Percentiles rank a stretch among this genome's conserved stretches.
Conservation (phyloP, 2,888 invertebrate genomes). For the Entomobrya proxima region DNA sequence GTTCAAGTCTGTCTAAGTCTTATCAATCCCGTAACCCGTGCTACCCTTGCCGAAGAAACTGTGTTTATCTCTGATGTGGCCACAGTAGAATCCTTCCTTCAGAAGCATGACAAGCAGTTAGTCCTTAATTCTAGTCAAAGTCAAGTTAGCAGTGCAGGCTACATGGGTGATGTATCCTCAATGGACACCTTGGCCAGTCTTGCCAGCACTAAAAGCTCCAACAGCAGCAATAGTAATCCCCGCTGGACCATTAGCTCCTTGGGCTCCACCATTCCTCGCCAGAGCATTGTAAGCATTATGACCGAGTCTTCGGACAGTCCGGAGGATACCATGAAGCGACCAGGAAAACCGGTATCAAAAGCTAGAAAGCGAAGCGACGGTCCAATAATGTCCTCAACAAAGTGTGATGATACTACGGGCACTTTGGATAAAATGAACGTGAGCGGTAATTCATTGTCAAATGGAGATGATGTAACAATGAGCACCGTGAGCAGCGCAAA, state of each 20-base stretch:
- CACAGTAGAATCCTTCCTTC: constrained; percentile 53
- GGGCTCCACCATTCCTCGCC: constrained; percentile 69
- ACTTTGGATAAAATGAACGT: constrained; percentile 39
- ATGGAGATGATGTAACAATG: constrained; percentile 40
- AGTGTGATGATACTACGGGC: constrained; percentile 39
- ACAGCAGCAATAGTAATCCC: constrained; percentile 23
- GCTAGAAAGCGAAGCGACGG: constrained; percentile 52
- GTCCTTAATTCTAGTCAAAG: constrained; percentile 45
- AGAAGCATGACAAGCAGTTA: constrained; percentile 50
- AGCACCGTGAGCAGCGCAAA: background rate
- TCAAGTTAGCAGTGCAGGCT: constrained; percentile 58
- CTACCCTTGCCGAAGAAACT: constrained; percentile 38
- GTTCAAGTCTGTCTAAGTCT: constrained; percentile 54
- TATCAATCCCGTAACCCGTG: constrained; percentile 36
- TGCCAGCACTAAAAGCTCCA: background rate
- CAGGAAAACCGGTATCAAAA: constrained; percentile 18
- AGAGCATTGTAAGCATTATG: constrained; percentile 62
- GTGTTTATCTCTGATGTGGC: constrained; percentile 38
- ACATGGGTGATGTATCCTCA: constrained; percentile 69
- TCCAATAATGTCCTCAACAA: constrained; percentile 68
- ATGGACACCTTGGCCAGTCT: constrained; percentile 32
- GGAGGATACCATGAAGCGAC: constrained; percentile 38
- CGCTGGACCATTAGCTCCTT: constrained; percentile 64
- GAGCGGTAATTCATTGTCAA: constrained; percentile 11
- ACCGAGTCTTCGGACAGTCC: constrained; percentile 43